phyloP scores from a whole-genome alignment of 2,113 vertebrate genomes.

The Hyla sarda region DNA sequence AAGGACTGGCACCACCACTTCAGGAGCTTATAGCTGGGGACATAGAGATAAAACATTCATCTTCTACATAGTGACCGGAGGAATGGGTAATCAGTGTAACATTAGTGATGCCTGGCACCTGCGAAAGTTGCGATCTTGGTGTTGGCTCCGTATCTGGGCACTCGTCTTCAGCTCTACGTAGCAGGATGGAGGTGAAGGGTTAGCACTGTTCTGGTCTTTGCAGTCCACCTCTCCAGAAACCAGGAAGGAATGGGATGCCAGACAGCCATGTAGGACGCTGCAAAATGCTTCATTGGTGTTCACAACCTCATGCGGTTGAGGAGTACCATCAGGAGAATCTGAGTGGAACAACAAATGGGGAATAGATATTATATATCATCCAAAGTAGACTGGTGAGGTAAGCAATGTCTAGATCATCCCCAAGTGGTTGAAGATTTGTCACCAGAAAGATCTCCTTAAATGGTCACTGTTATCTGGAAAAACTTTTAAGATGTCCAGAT shows the following conservation, averaged over 20 bases:
- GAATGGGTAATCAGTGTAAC: background rate
- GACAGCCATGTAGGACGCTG: conserved; percentile 85
- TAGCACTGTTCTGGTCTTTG: conserved; percentile 71
- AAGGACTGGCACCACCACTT: conserved; percentile 97
- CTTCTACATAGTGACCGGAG: background rate
- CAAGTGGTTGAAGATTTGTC: too few species aligned
- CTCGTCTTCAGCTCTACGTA: conserved; percentile 91
- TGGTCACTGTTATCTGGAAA: too few species aligned
- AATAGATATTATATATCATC: too few species aligned
- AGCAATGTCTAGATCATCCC: too few species aligned
- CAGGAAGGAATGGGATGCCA: conserved; percentile 81
- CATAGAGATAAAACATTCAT: background rate
- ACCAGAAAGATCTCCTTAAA: too few species aligned
- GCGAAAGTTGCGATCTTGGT: conserved; percentile 85
- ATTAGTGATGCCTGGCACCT: conserved; percentile 70
- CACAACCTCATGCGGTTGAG: conserved; percentile 80
- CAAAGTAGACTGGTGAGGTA: conserved; percentile 76
- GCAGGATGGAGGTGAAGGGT: conserved; percentile 76
- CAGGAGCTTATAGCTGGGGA: conserved; percentile 83
- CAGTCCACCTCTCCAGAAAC: conserved; percentile 92
- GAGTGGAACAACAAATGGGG: conserved; percentile 35
- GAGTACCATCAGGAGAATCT: conserved; percentile 75
- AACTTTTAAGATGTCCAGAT: too few species aligned
- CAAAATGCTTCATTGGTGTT: conserved; percentile 93
- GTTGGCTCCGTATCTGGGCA: conserved; percentile 82